Base-by-base conservation (phyloP, 1,140 invertebrate species). In the Drosophila prosaltans region DNA sequence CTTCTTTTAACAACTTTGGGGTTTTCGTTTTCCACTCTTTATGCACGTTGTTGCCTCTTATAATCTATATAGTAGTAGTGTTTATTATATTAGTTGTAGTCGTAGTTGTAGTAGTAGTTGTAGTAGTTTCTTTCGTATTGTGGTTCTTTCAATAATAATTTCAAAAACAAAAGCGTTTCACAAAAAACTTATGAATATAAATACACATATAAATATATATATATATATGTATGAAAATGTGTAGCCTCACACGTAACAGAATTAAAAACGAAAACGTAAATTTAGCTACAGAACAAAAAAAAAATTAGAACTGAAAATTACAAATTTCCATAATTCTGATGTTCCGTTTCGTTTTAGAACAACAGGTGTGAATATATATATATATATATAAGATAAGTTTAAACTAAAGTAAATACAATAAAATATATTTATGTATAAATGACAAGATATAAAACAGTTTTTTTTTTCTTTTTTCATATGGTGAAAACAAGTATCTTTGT, bases 371-470 rank as follows among this genome's bases (percentile, higher is more conserved):
- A n/a, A 16, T 62, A 36, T 65, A 28, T 65, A 30, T 51, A 36
- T 61, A 64, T 65, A 28, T 63, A 28, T 57, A 21, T 0, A 36
- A 36, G 32, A 36, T n/a, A 9, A 26, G 8, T 11, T 48, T 16
- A 65, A 51, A 39, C 51, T 73, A 69, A 21, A 2, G 16, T 36
- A 70, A 10, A 51, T 26, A 51, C 21, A 51, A 51, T 51, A 65
- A n/a, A 54, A 59, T 59, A 40, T 36, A 66, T 72, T 69, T 58
- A 41, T 74, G 16, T 66, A 59, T 62, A 78, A 74, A 79, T 79
- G 76, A 78, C 74, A 79, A 79, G 74, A 76, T 70, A 58, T 59
- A 74, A 75, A 76, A 76, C 73, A 76, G 65, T 75, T 69, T 69
- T 51, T 45, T 21, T 60, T 21, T 41, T 32, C 11, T 65, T 61